Conservation (phyloP, 1,140 invertebrate species). For the Dinothrombium tinctorium region DNA sequence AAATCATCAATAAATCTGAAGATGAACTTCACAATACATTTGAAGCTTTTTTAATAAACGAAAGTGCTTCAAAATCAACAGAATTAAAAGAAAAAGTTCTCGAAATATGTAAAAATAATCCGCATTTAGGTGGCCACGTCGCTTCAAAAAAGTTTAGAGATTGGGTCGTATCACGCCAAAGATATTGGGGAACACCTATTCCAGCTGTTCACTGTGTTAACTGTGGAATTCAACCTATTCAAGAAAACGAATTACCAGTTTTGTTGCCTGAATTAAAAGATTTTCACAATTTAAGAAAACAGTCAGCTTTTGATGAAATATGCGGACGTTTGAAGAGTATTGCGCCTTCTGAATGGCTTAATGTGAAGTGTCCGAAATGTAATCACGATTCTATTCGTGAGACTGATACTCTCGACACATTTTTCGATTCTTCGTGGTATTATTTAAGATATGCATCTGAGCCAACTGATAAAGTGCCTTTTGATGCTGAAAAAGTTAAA, state of each 20-base stretch:
- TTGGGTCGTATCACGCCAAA: constrained; percentile 91
- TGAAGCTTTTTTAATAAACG: too few species aligned
- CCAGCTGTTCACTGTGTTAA: constrained; percentile 60
- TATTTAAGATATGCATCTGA: constrained; percentile 74
- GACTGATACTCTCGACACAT: constrained; percentile 97
- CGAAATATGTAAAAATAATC: constrained; percentile 13
- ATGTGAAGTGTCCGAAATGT: constrained; percentile 16
- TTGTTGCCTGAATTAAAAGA: constrained; percentile 8
- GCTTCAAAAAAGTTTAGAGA: constrained; percentile 66
- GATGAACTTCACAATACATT: too few species aligned
- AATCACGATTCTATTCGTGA: constrained; percentile 39
- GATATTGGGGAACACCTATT: constrained; percentile 99
- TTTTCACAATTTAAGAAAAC: neutral
- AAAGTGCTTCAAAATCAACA: too few species aligned
- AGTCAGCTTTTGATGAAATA: neutral
- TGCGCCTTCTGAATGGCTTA: constrained; percentile 8
- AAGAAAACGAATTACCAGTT: constrained; percentile 11
- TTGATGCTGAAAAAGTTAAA: constrained; percentile 32
- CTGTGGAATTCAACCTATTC: constrained; percentile 8
- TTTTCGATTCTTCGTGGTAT: constrained; percentile 99
- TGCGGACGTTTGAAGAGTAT: neutral
- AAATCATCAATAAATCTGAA: too few species aligned
- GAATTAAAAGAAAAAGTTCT: constrained; percentile 10
- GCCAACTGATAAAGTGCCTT: constrained; percentile 43
- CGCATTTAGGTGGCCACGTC: constrained; percentile 39